Evolutionary conservation across 2,113 vertebrate species (phyloP), one percentile per base, ranked within the genome.

Genomic region (Oenanthe melanoleuca): DNA sequence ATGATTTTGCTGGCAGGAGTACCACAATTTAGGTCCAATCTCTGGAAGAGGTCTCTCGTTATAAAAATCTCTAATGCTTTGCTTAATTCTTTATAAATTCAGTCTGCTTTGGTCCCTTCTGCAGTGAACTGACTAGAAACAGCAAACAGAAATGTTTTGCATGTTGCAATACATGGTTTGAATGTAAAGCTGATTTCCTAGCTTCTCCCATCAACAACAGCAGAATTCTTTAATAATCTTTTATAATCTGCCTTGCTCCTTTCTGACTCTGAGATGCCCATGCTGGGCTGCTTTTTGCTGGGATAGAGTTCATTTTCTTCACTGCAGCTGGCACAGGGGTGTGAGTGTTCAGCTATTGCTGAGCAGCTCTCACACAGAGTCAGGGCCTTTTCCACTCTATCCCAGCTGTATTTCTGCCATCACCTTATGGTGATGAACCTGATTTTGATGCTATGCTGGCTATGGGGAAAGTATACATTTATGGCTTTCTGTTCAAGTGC

Each of bases 91-190:
- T 89, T 29, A 77, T 29, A 37, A 37, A 85, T 89, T 74, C 45
- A 86, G 83, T 65, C 71, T 82, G 55, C 42, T 65, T 69, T 5
- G 0, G 61, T 34, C 44, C 29, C 20, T 82, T 77, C 59, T 79
- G 50, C 37, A 49, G 66, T 3, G 7, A 80, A 44, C 19, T 21
- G n/a, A 38, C 25, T 34, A 31, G 33, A 80, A 64, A 34, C 24
- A 80, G 79, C 50, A 40, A 70, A 89, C 8, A 44, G 69, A 81
- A 93, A 85, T 29, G 19, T 37, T 31, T 31, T 5, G 8, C 47
- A 71, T 0, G 0, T 47, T 38, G 42, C 16, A 69, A 70, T 42
- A 50, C 0, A 0, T 25, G 29, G 49, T n/a, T 87, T 67, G 73
- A 81, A 94, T 33, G 6, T 5, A 23, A 82, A 91, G 50, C 63